phyloP scores from a whole-genome alignment of 2,797 vertebrate genomes.

The Micrastur ruficollis region DNA sequence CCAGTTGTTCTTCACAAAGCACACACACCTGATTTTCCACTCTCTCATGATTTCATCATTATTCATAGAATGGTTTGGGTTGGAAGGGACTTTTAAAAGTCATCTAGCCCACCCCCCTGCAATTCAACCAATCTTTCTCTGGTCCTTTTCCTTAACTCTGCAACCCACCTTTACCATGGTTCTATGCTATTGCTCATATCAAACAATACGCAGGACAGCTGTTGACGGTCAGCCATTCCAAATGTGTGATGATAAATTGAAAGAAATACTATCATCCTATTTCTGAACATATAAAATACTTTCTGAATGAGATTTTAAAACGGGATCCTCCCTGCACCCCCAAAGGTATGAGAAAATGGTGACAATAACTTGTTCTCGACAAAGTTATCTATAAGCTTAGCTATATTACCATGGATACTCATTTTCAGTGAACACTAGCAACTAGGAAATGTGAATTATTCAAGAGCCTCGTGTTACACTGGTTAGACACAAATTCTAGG shows the following conservation, averaged over 20 bases:
- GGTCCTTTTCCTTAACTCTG: neutral
- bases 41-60: neutral
- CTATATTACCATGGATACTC: neutral
- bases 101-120: accelerated
- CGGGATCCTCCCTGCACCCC: accelerated
- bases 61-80: neutral
- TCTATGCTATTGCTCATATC: neutral
- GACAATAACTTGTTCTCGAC: neutral
- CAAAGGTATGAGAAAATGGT: neutral
- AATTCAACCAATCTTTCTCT: neutral
- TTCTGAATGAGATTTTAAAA: neutral
- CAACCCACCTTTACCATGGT: neutral
- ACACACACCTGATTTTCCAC: neutral
- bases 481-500: neutral
- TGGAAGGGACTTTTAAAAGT: neutral
- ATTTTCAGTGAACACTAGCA: neutral
- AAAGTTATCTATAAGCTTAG: neutral
- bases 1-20: neutral
- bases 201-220: neutral
- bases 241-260: accelerated
- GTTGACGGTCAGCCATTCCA: neutral
- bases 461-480: neutral
- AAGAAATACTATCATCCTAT: neutral
- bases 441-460: neutral
- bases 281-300: neutral